Evolutionary conservation across 2,797 vertebrate species (phyloP), one percentile per base, ranked within the genome.

Genomic region (Chloroceryle amazona): DNA sequence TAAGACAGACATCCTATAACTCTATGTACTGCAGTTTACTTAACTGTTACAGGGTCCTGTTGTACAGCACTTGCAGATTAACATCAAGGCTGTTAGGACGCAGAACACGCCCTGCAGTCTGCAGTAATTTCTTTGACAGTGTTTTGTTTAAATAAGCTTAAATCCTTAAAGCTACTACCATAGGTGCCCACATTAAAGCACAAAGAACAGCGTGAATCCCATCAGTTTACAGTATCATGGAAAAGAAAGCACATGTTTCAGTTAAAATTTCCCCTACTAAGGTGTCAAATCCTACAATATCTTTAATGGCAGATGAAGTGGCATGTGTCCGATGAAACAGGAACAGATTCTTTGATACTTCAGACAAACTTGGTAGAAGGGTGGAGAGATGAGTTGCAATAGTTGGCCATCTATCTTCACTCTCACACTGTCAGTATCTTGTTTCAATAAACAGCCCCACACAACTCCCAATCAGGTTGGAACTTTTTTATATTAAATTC

Each of bases 81-180:
- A 67, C 10, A 15, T 9, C 7, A 5, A 46, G 5, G 6, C 14
- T 72, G 31, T 42, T 33, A 52, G 0, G 0, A 33, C 23, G 22
- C 39, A 74, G 18, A 51, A 51, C 14, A 35, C 33, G 71, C 21
- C 11, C 22, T 33, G 22, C 31, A 52, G 9, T 44, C 55, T 41
- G 13, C 3, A 55, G 11, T 39, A 8, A 60, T 47, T 44, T 73
- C 35, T 83, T 63, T 33, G 6, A 31, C 0, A 71, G 4, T 14
- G 13, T 63, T 84, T 52, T 58, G 11, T 51, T 73, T 74, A 78
- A 78, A 6, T 55, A 39, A 86, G n/a, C 16, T 75, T 23, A 63
- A 76, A 28, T 17, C 68, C n/a, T 84, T 74, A 62, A 67, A 33
- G 15, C 35, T 57, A 37, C 17, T 78, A 65, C 84, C 20, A 73